These are phyloP conservation scores for Seriola rivoliana DNA, from an alignment of 2,113 vertebrate species.

Conservation along the genomic window DNA sequence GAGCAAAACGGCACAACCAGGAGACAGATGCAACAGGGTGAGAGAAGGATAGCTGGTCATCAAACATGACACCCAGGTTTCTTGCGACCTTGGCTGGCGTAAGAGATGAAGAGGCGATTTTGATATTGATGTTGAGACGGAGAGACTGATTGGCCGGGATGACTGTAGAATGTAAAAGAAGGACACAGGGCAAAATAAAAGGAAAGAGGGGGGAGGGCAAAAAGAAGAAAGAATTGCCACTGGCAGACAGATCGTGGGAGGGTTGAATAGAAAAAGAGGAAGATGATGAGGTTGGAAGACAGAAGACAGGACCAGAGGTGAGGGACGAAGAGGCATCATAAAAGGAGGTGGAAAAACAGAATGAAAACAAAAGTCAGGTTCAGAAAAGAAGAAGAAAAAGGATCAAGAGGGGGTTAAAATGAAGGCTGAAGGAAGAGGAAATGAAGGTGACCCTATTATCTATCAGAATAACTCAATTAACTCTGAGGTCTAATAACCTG, in stretches of 20 bases:
- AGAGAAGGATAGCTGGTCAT: no score
- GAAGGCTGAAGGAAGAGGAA: slow-evolving; percentile 12
- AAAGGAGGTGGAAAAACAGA: neutral
- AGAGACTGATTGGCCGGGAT: no score
- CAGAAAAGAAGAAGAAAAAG: neutral
- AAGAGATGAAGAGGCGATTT: no score
- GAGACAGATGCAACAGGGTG: no score
- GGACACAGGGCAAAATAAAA: no score
- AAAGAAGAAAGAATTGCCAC: neutral
- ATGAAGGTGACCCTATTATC: slow-evolving; percentile 43
- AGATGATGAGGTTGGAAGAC: neutral
- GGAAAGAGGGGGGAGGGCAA: neutral
- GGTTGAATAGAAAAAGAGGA: slow-evolving; percentile 3
- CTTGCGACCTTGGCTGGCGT: no score
- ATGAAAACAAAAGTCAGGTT: neutral
- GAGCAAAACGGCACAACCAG: no score
- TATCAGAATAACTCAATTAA: slow-evolving; percentile 47
- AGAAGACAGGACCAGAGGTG: neutral
- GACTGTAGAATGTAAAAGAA: neutral
- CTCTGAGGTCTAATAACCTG: slow-evolving; percentile 35
- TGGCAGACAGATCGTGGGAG: neutral
- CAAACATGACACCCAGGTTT: no score
- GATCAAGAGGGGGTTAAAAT: slow-evolving; percentile 12
- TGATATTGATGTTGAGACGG: no score
- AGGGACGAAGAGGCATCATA: neutral